Evolutionary conservation across 2,888 invertebrate genomes (phyloP), one percentile per base, ranked within the genome.

Genomic region (Folsomia manolachei): DNA sequence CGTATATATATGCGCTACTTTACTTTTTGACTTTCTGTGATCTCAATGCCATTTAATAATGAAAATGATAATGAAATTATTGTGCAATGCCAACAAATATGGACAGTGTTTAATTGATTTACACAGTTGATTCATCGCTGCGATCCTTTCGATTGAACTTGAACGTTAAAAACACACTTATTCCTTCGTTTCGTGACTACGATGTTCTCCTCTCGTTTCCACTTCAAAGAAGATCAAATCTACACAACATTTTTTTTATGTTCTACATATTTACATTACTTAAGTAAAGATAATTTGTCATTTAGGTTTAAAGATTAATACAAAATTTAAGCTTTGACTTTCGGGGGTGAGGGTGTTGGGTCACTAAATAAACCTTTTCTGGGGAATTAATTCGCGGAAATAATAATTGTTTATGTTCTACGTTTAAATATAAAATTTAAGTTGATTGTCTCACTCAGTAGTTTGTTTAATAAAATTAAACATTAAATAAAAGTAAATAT

Each of bases 91-190:
- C 65, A 66, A n/a, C n/a, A 65, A 71, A 66, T 67, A 62, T 66
- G 66, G 62, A 71, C 62, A 67, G 66, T 73, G 70, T 69, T 75
- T 75, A 73, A 74, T 77, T 77, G 75, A 73, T 78, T 78, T 78
- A 78, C 75, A 75, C 78, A 78, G 78, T 76, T 78, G 78, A 75
- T 75, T 75, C 51, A 65, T 56, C 71, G 71, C 63, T 66, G 65
- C 71, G 65, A 65, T 53, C 56, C 66, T 53, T 71, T 66, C 66
- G 65, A 61, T 27, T 61, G 27, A n/a, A n/a, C n/a, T 51, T 60
- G 39, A 65, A 60, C 27, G 23, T 39, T 27, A 65, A 53, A 62
- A 24, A 71, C 66, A 26, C 23, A 66, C 53, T 39, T 4, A 39
- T 39, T 39, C 39, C 39, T 39, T 39, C 39, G 39, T 9, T 39